Base-by-base conservation (phyloP, 2,113 vertebrate genomes). In the Dicerorhinus sumatrensis region DNA sequence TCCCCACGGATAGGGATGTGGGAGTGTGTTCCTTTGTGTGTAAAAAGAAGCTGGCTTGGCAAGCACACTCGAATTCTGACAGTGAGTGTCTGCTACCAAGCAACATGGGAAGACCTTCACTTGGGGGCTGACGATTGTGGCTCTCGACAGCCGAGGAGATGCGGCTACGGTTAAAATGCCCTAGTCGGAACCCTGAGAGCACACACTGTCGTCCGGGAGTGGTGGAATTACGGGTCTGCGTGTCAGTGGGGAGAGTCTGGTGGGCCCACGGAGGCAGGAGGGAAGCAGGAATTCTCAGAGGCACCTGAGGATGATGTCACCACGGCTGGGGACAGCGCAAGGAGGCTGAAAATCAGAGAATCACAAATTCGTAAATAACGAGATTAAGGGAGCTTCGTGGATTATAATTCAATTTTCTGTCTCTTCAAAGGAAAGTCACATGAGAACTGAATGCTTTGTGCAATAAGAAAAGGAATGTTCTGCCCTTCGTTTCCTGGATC, bases 361-460 rank as follows among this genome's bases (percentile, higher is more conserved):
- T 82, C 69, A 96, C 42, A 96, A 70, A 89, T 65, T 94, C 27
- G 12, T 84, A 96, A 97, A 75, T 85, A 89, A 96, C 46, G 67
- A 84, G 33, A 85, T 91, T 96, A 81, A 48, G 56, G 60, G 36
- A 96, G 39, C 11, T 77, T 92, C 58, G 84, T 81, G 48, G 31
- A 63, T 72, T 81, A 63, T 65, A 93, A 91, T 91, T 91, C 18
- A 51, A 70, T 94, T 84, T 70, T 94, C 63, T 72, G 20, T 88
- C 36, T 69, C n/a, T 72, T 94, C 76, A 94, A 69, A 90, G 39
- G 48, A 72, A 89, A 33, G 36, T 87, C 69, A 73, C 31, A 56
- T 83, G 85, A 75, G 27, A 85, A 42, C 12, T 1, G 10, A 46
- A 29, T 54, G 3, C 33, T 69, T 86, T 89, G 17, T 36, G 27